Conservation (phyloP, 2,113 vertebrate species). For the Vireo altiloquus region DNA sequence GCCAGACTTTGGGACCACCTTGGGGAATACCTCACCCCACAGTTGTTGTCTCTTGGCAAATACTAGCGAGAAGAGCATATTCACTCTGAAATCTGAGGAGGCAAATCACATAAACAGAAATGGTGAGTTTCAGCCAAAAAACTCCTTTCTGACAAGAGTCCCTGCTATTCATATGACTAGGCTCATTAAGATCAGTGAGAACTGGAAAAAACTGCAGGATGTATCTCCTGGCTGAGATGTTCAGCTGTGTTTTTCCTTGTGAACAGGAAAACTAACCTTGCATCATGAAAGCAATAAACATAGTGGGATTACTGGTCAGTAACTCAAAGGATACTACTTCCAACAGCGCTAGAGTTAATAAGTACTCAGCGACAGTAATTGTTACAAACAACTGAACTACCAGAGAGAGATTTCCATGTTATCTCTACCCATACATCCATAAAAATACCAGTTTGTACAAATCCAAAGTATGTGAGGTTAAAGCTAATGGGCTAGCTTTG, state of each 20-base stretch:
- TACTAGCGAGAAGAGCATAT: background rate
- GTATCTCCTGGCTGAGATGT: background rate
- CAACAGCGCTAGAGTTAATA: background rate
- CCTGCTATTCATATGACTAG: background rate
- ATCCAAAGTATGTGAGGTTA: slow-evolving; percentile 22
- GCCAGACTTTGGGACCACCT: background rate
- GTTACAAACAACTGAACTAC: background rate
- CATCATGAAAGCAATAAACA: background rate
- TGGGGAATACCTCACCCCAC: background rate
- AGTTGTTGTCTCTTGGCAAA: background rate
- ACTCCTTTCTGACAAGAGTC: background rate
- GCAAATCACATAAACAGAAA: slow-evolving; percentile 16
- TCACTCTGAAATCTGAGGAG: background rate
- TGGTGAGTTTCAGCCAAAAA: background rate
- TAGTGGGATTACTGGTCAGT: background rate
- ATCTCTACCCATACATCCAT: background rate
- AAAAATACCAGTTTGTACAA: background rate
- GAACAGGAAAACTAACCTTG: slow-evolving; percentile 1
- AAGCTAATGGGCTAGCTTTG: slow-evolving; percentile 38
- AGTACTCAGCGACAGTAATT: background rate
- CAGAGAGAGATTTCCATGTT: background rate
- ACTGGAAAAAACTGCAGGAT: slow-evolving; percentile 12
- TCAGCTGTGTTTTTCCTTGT: slow-evolving; percentile 2
- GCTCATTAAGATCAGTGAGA: background rate
- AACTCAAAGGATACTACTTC: background rate